Evolutionary conservation across 2,113 vertebrate species (phyloP), one percentile per base, ranked within the genome.

Genomic region (Desmodus rotundus): DNA sequence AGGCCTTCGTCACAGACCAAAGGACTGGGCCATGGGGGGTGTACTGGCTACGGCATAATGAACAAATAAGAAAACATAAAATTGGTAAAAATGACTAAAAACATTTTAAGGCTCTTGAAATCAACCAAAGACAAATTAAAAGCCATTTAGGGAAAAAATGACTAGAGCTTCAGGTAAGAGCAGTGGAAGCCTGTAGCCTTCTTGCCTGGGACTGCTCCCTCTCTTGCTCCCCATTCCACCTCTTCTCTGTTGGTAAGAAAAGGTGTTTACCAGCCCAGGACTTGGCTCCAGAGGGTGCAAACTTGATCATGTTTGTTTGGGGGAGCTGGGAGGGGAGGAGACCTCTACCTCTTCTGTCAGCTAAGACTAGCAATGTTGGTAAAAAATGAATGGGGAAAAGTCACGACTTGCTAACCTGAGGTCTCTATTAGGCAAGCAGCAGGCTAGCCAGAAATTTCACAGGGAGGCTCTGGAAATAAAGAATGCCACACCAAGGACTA

Each of bases 401-500:
- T 74, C 0, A 0, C 31, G 33, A 52, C 74, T 61, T 50, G 28
- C 52, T 10, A 41, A 54, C 47, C 24, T 45, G 16, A 24, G 47
- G 47, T 41, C 33, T 68, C 41, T 36, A 50, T 11, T 3, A 8
- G 17, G 11, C 61, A 36, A 47, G 43, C 26, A 78, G 78, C 70
- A 26, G 22, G 63, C 17, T 0, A 31, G n/a, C 6, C 33, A 10
- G 38, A 36, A 36, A 28, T 31, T 41, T 28, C 16, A 26, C 14
- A 36, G 52, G 58, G 20, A 80, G 33, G 31, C 83, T 19, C 83
- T 19, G 74, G 52, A 43, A 54, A 24, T 3, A 9, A 45, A 50
- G n/a, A 61, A 15, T 6, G 19, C 20, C 1, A 0, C 1, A 3
- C 7, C 7, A 15, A 61, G 45, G 65, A 17, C 26, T 13, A 28